Percentiles rank a stretch among this genome's conserved stretches.
These are phyloP conservation scores for Pheosia gnoma DNA, from an alignment of 2,888 invertebrate species.

Conservation along the genomic window DNA sequence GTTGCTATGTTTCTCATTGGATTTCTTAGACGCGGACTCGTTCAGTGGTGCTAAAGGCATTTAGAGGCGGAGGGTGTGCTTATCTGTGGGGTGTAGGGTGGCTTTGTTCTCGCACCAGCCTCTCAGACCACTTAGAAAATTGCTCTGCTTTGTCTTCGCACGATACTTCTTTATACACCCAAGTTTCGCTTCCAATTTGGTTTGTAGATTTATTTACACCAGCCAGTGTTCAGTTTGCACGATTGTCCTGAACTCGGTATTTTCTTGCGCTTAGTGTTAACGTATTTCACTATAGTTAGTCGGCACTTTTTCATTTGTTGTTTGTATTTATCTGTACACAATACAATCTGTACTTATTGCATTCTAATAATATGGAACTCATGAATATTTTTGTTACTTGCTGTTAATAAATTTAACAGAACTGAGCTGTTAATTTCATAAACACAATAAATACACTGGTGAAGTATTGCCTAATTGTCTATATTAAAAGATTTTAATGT, in stretches of 20 bases:
- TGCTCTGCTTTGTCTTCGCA: slow-evolving; percentile 74
- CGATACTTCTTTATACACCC: slow-evolving; percentile 66
- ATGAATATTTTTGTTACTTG: neutral
- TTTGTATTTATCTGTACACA: neutral
- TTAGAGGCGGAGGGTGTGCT: slow-evolving; percentile 67
- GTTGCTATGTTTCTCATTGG: slow-evolving; percentile 59
- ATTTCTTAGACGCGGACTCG: slow-evolving; percentile 55
- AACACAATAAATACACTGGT: neutral
- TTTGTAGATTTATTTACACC: slow-evolving; percentile 58
- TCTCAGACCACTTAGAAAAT: slow-evolving; percentile 80
- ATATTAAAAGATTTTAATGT: neutral
- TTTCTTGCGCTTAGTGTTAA: slow-evolving; percentile 25
- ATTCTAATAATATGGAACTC: neutral
- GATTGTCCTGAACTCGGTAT: slow-evolving; percentile 35
- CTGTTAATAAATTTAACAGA: neutral
- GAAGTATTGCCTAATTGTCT: neutral
- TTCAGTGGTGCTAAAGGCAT: slow-evolving; percentile 65
- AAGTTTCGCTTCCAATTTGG: slow-evolving; percentile 62
- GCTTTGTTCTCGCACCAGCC: slow-evolving; percentile 66
- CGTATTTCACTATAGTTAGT: slow-evolving; percentile 27
- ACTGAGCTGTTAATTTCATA: neutral
- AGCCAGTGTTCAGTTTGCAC: slow-evolving; percentile 42
- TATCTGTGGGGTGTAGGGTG: slow-evolving; percentile 59
- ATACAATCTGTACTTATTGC: too few relatives aligned
- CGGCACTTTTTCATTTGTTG: neutral